Evolutionary conservation across 2,113 vertebrate genomes (phyloP).

Genomic region (Alethe castanea): DNA sequence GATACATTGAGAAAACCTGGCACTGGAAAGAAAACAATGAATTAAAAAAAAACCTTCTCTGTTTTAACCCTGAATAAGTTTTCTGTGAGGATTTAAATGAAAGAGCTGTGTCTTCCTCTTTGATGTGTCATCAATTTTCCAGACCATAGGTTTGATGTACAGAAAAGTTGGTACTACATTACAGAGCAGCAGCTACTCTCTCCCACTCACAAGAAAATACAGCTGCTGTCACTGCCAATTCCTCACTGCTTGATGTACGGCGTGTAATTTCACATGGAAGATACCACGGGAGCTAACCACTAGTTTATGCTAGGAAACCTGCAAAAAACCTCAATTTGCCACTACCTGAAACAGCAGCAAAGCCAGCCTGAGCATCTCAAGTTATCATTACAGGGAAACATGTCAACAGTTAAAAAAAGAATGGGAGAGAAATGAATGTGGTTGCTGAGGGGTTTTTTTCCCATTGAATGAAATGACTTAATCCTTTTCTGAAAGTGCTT

Average conservation of each 20-base stretch:
- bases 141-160: background rate
- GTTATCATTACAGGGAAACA: slow-evolving; percentile 3
- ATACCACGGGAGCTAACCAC: background rate
- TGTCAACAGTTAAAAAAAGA: background rate
- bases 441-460: background rate
- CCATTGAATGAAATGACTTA: background rate
- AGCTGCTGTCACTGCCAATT: background rate
- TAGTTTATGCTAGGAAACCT: background rate
- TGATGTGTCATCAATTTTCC: background rate
- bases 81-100: background rate
- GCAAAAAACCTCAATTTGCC: background rate
- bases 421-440: background rate
- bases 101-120: background rate
- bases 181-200: background rate
- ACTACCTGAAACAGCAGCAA: background rate
- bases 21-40: background rate
- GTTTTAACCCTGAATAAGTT: background rate
- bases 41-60: background rate
- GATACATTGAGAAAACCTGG: background rate
- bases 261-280: background rate
- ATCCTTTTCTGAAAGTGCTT: background rate
- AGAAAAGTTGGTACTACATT: background rate
- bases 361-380: background rate
- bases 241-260: background rate
- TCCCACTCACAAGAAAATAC: background rate